A percentile compares a stretch with the other conserved stretches of the same genome.
phyloP scores from a whole-genome alignment of 2,888 invertebrate genomes.

The Craniophora ligustri region DNA sequence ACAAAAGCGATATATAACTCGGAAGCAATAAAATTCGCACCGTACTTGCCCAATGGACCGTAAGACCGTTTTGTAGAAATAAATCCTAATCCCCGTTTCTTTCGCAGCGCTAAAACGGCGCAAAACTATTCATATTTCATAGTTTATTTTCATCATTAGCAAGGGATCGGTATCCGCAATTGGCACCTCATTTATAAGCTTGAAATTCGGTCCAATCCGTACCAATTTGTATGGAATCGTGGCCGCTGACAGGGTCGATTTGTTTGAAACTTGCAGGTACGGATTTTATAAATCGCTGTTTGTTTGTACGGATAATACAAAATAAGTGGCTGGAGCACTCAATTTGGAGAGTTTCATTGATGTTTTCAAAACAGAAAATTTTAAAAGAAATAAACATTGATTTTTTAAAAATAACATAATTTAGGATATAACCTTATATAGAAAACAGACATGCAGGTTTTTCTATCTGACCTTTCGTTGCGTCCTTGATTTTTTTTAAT shows the following conservation, averaged over 20 bases:
- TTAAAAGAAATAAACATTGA: too few relatives aligned
- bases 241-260: conserved; percentile 45
- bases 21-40: conserved; percentile 31
- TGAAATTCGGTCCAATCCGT: conserved; percentile 35
- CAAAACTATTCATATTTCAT: conserved; percentile 38
- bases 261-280: conserved; percentile 46
- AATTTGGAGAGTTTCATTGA: conserved; percentile 4
- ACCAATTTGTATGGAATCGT: conserved; percentile 42
- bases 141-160: conserved; percentile 56
- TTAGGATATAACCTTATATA: too few relatives aligned
- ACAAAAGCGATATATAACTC: conserved; percentile 11
- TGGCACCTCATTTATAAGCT: conserved; percentile 56
- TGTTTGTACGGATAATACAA: conserved; percentile 18
- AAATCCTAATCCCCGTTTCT: conserved; percentile 10
- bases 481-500: neutral
- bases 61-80: conserved; percentile 18
- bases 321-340: conserved; percentile 16
- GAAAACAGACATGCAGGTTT: too few relatives aligned
- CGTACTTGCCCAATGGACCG: conserved; percentile 13
- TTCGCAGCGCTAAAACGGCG: conserved; percentile 5
- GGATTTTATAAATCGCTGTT: conserved; percentile 39
- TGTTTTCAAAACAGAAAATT: neutral
- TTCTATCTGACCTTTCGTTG: too few relatives aligned
- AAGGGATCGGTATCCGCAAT: conserved; percentile 45
- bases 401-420: too few relatives aligned